Conservation (phyloP, 2,888 invertebrate genomes). For the Linnaemya vulpina region DNA sequence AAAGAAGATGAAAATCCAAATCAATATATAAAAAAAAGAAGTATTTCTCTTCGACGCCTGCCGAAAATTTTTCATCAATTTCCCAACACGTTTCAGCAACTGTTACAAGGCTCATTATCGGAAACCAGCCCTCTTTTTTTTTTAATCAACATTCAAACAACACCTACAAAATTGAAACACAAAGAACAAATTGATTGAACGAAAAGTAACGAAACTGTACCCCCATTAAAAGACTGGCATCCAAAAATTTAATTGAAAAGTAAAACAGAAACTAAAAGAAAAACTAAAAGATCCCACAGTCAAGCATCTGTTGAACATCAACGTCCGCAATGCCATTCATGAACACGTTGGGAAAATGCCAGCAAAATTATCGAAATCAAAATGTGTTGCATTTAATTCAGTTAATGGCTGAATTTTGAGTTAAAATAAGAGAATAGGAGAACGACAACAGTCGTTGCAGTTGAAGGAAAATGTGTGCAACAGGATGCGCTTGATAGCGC, state of each 20-base stretch:
- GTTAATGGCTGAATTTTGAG: slow-evolving; percentile 23
- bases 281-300: slow-evolving; percentile 44
- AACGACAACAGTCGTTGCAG: neutral
- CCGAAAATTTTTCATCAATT: slow-evolving; percentile 29
- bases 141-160: slow-evolving; percentile 37
- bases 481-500: slow-evolving; percentile 68
- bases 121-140: slow-evolving; percentile 47
- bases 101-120: slow-evolving; percentile 67
- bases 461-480: slow-evolving; percentile 22
- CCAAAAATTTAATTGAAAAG: slow-evolving; percentile 47
- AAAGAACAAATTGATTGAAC: neutral
- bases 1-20: no score
- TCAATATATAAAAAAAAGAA: no score
- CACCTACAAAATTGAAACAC: slow-evolving; percentile 52
- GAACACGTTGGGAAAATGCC: slow-evolving; percentile 28
- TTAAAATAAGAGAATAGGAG: neutral
- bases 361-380: slow-evolving; percentile 53
- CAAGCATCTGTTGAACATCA: slow-evolving; percentile 60
- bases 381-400: slow-evolving; percentile 52
- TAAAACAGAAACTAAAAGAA: slow-evolving; percentile 17
- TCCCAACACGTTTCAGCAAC: slow-evolving; percentile 66
- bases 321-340: slow-evolving; percentile 43
- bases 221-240: slow-evolving; percentile 20
- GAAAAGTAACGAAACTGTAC: slow-evolving; percentile 57
- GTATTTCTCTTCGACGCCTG: neutral